Evolutionary conservation across 2,797 vertebrate genomes (phyloP).

Genomic region (Pantherophis alleghaniensis): DNA sequence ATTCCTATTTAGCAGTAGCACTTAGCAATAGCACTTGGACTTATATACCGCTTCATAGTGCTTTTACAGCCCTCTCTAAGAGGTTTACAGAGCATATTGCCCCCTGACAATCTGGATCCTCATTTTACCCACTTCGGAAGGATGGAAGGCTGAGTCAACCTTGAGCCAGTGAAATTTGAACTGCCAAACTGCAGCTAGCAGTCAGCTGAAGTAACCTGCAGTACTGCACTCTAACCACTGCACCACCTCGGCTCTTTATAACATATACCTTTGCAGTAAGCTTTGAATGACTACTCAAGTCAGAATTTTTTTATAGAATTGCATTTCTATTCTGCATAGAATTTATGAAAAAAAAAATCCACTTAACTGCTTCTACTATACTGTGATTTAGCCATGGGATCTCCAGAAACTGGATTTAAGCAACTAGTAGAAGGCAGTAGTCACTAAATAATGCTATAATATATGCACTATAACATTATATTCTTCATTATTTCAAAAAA

Average conservation of each 20-base stretch:
- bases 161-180: no score
- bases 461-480: not conserved
- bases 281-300: not conserved
- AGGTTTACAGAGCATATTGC: no score
- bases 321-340: not conserved
- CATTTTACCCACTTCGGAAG: no score
- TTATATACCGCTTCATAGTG: no score
- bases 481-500: not conserved
- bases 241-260: not conserved
- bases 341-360: not conserved
- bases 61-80: no score
- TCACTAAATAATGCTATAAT: not conserved
- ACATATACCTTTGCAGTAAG: not conserved
- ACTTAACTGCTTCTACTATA: not conserved
- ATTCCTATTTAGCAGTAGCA: no score
- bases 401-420: not conserved
- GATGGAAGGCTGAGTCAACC: no score
- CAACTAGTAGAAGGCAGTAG: not conserved
- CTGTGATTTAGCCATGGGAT: not conserved
- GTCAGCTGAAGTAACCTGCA: no score
- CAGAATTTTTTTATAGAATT: not conserved
- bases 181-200: no score
- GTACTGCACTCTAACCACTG: no score
- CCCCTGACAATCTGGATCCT: no score
- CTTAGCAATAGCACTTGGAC: no score